Base-by-base conservation (phyloP, 2,113 vertebrate species). In the Gambusia affinis region DNA sequence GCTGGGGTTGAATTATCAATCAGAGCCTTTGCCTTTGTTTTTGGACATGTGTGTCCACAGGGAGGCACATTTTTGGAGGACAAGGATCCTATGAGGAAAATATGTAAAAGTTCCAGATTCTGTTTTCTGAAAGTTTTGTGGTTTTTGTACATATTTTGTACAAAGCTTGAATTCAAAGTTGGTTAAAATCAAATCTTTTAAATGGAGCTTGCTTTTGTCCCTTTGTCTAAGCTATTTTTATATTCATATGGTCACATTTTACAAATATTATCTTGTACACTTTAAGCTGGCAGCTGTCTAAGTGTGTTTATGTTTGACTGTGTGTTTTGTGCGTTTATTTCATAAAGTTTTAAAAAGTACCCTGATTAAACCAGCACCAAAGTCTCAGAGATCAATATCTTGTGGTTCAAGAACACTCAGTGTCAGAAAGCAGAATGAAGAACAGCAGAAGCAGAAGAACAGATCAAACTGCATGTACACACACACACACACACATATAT, bases 61-160 rank as follows among this genome's bases (percentile, higher is more conserved):
- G 62, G 66, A 67, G 67, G 31, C 70, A 81, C 85, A 90, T 91
- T 89, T 85, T 87, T 88, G 60, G 24, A 31, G 54, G 65, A 70
- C 86, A 82, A 85, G 83, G 78, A 80, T 39, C 30, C 70, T 65
- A 72, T 24, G 24, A 76, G 79, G 78, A 76, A 51, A 51, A 51
- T 51, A 24, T 51, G 5, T 8, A 15, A 47, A 54, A 24, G 51
- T 54, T 54, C 19, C 51, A 54, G 44, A 72, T 79, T 72, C 83
- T 78, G 60, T 60, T 75, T 64, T 24, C n/a, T 67, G 62, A 67
- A 27, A 24, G 15, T 54, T 47, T 4, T 47, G 15, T 47, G 4
- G 22, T 2, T 19, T 54, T 54, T 17, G 15, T 47, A 47, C 1
- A 8, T 24, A 63, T 63, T 63, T 63, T 33, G 5, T 31, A 31